These are phyloP conservation scores for Drosophila melanica DNA, from an alignment of 1,140 invertebrate species.

Conservation along the genomic window DNA sequence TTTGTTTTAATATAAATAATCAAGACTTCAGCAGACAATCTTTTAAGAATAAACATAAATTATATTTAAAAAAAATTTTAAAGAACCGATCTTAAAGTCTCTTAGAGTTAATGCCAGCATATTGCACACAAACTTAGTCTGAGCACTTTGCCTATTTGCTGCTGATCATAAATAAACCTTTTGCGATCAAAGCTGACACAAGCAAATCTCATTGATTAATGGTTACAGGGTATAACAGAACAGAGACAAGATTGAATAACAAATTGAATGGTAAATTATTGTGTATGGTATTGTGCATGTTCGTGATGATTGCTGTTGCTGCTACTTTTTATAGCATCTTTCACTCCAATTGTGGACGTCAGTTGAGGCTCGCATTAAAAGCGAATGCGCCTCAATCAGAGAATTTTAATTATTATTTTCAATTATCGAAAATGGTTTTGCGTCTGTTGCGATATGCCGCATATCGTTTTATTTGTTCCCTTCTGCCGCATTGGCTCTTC, in stretches of 20 bases:
- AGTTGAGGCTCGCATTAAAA: constrained; percentile 7
- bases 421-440: constrained; percentile 81
- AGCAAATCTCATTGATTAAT: no score
- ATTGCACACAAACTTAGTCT: no score
- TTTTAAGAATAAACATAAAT: no score
- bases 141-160: no score
- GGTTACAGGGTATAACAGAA: not conserved
- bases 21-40: no score
- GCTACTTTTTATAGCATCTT: constrained; percentile 60
- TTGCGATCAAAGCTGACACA: no score
- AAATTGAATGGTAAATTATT: constrained; percentile 51
- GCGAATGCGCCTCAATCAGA: constrained; percentile 62
- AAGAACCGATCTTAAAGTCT: no score
- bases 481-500: constrained; percentile 37
- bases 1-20: no score
- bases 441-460: constrained; percentile 51
- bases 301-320: constrained; percentile 3
- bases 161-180: no score
- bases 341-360: constrained; percentile 75
- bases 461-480: not conserved
- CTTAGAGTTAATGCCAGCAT: no score
- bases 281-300: constrained; percentile 52
- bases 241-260: constrained; percentile 34
- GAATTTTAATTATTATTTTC: constrained; percentile 84
- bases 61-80: no score